Percentiles rank a stretch among this genome's conserved stretches.
Conservation (phyloP, 2,113 vertebrate species). For the Trichechus manatus region DNA sequence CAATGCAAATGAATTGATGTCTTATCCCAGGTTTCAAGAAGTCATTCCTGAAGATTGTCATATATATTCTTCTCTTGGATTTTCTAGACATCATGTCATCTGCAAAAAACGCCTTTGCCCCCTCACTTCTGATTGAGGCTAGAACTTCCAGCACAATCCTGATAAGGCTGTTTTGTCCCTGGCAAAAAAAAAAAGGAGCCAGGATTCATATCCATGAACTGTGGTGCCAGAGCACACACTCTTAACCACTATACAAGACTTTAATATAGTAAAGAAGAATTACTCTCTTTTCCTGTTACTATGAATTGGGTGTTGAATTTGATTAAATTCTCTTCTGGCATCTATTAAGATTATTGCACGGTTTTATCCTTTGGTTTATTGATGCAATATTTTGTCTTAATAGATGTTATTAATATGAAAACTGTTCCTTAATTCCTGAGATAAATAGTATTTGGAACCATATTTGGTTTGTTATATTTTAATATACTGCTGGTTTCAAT, state of each 20-base stretch:
- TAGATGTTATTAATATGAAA: slow-evolving; percentile 21
- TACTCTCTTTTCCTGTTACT: neutral
- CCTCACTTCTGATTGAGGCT: neutral
- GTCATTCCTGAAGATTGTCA: neutral
- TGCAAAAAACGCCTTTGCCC: neutral
- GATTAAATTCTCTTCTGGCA: slow-evolving; percentile 9
- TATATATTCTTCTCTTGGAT: neutral
- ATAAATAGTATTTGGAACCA: slow-evolving; percentile 21
- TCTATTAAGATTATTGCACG: neutral
- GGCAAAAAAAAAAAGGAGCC: neutral
- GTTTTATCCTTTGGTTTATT: slow-evolving; percentile 34
- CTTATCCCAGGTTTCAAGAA: neutral
- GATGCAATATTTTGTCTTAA: slow-evolving; percentile 16
- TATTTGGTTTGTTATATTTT: slow-evolving; percentile 47
- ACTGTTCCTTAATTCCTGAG: slow-evolving; percentile 37
- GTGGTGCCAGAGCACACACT: neutral
- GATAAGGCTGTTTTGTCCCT: neutral
- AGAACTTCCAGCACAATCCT: neutral
- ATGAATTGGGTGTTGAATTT: neutral
- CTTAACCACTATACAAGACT: neutral
- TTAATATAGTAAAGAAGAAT: neutral
- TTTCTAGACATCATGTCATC: neutral
- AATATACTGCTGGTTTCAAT: neutral
- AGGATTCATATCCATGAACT: neutral
- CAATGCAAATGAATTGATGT: neutral